Percentiles rank a stretch among this genome's conserved stretches.
phyloP scores from a whole-genome alignment of 2,888 invertebrate species.

The Deroplatys truncata region DNA sequence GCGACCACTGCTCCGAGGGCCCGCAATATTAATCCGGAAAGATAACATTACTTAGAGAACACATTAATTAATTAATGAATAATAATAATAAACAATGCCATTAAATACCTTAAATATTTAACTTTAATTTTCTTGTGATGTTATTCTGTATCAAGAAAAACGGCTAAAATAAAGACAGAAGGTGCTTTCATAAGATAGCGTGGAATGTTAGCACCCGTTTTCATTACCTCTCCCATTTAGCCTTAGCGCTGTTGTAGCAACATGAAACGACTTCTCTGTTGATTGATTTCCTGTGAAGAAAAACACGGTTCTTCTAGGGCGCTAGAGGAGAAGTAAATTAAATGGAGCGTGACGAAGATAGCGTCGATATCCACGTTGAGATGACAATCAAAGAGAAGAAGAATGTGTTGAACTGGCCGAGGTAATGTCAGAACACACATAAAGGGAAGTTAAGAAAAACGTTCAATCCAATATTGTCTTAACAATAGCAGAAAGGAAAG shows the following conservation, averaged over 20 bases:
- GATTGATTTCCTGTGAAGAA: background rate
- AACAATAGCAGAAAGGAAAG: background rate
- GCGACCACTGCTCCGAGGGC: no score
- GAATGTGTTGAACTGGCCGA: background rate
- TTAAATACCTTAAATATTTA: no score
- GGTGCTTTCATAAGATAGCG: no score
- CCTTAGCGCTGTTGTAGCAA: background rate
- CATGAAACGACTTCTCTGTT: background rate
- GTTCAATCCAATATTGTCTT: background rate
- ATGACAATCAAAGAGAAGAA: background rate
- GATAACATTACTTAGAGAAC: no score
- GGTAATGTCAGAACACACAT: background rate
- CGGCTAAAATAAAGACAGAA: no score
- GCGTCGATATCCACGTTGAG: background rate
- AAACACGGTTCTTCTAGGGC: background rate
- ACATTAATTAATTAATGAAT: no score
- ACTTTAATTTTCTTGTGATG: no score
- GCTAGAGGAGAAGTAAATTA: background rate
- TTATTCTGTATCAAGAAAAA: no score
- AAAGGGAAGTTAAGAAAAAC: background rate
- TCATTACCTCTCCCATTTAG: background rate
- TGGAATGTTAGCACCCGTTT: no score
- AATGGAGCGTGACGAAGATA: background rate
- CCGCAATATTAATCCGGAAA: no score
- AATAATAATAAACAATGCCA: no score